Evolutionary conservation across 2,797 vertebrate species (phyloP).

Genomic region (Rhynchonycteris naso): DNA sequence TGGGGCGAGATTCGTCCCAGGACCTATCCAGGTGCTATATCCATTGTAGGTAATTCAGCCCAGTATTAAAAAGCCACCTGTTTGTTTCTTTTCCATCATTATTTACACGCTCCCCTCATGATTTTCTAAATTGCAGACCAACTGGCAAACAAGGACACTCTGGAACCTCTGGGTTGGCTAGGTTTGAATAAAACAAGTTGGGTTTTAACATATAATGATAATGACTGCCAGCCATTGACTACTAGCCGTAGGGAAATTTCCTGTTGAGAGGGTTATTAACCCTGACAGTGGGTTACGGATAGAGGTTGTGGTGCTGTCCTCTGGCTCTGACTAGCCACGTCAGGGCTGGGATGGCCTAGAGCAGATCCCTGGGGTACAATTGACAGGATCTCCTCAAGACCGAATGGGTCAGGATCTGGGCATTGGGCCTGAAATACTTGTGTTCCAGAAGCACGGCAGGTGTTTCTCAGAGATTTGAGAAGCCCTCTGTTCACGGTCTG

Average conservation of each 20-base stretch:
- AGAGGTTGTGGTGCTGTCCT: background rate
- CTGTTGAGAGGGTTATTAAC: background rate
- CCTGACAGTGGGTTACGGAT: background rate
- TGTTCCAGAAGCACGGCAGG: background rate
- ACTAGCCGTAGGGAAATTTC: background rate
- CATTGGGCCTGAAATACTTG: background rate
- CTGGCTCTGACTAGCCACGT: background rate
- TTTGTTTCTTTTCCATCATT: background rate
- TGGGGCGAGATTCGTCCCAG: background rate
- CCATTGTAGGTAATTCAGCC: background rate
- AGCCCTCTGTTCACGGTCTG: fast-evolving
- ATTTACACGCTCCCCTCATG: background rate
- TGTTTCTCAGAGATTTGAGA: background rate
- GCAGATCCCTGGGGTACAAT: background rate
- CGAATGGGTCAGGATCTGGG: background rate
- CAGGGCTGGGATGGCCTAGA: background rate
- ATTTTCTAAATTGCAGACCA: background rate
- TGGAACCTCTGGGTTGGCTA: background rate
- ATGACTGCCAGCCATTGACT: no score
- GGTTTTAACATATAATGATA: background rate
- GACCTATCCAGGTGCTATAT: background rate
- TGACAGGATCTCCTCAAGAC: background rate
- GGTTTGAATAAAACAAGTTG: background rate
- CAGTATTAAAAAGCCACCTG: background rate
- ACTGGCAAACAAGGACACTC: background rate